phyloP scores from a whole-genome alignment of 1,140 invertebrate species.

The Nixonia krombeini region DNA sequence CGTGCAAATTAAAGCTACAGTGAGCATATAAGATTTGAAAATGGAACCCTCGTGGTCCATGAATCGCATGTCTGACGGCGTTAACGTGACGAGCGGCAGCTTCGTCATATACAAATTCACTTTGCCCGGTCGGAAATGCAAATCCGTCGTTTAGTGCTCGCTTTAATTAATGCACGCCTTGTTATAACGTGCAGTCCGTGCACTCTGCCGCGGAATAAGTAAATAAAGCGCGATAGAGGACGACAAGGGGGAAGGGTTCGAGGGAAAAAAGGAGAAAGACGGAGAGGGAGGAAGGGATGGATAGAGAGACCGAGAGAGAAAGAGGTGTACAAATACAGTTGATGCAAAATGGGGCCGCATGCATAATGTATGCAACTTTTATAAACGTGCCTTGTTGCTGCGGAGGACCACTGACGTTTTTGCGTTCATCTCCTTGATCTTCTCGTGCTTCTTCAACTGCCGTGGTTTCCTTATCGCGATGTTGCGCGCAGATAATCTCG shows the following conservation, averaged over 20 bases:
- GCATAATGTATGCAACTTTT: slow-evolving; percentile 58
- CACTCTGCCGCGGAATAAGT: slow-evolving; percentile 34
- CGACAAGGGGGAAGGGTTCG: background rate
- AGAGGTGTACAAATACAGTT: slow-evolving; percentile 50
- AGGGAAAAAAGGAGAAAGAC: background rate
- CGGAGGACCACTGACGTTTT: slow-evolving; percentile 10
- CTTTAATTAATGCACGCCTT: slow-evolving; percentile 48
- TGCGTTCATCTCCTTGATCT: slow-evolving; percentile 8
- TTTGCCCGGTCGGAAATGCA: slow-evolving; percentile 40
- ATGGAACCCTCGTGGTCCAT: slow-evolving; percentile 17
- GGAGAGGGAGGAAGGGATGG: background rate
- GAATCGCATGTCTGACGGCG: slow-evolving; percentile 28
- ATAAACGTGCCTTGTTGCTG: slow-evolving; percentile 34
- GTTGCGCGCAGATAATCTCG: slow-evolving; percentile 21
- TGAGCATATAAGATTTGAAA: slow-evolving; percentile 2
- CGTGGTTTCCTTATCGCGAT: slow-evolving; percentile 23
- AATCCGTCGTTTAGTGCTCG: slow-evolving; percentile 44
- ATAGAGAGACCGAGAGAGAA: slow-evolving; percentile 34
- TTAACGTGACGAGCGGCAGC: slow-evolving; percentile 37
- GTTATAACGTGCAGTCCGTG: slow-evolving; percentile 41
- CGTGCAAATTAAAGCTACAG: background rate
- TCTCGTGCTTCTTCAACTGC: slow-evolving; percentile 14
- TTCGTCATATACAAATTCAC: slow-evolving; percentile 46
- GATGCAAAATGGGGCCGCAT: slow-evolving; percentile 53
- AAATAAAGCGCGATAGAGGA: slow-evolving; percentile 34